Evolutionary conservation across 2,113 vertebrate species (phyloP), one percentile per base, ranked within the genome.

Genomic region (Corythaeola cristata): DNA sequence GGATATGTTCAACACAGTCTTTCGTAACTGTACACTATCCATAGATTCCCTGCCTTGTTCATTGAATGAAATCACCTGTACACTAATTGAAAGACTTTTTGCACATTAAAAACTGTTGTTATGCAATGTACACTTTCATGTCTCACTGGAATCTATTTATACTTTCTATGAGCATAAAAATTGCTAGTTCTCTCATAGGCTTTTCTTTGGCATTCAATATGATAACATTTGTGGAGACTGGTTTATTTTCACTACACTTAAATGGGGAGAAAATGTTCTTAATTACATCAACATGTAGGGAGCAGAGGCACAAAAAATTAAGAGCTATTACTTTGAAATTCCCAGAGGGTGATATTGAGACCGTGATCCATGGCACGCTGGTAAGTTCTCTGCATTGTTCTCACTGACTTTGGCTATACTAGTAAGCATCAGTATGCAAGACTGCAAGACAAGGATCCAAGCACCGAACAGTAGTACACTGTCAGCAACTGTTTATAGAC

Each of bases 281-380:
- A 44, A 35, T 52, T 55, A 2, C 12, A 20, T 52, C 63, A 69
- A 56, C 11, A 16, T 7, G 11, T 15, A 62, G 23, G 23, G 6
- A 74, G 20, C n/a, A 74, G 55, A 74, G 13, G 15, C 9, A 26
- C 27, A 63, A 56, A 63, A 26, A 12, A 4, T 15, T 41, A 72
- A 55, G 37, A 45, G 12, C 12, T 39, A 7, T 39, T 35, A 30
- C 12, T 78, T 35, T 41, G n/a, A 66, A 75, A 85, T 49, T 56
- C 3, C 11, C 5, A 17, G 32, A 18, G 22, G 5, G 16, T 59
- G n/a, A 45, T 60, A 39, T 32, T 79, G 49, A 58, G 8, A 26
- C 20, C 24, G 63, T 41, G 39, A 52, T 50, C 12, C 1, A 0
- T 19, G 16, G 9, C 44, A 39, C 2, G 3, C 11, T 15, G 1